These are phyloP conservation scores for Sturnus vulgaris DNA, from an alignment of 2,113 vertebrate species.

Conservation along the genomic window DNA sequence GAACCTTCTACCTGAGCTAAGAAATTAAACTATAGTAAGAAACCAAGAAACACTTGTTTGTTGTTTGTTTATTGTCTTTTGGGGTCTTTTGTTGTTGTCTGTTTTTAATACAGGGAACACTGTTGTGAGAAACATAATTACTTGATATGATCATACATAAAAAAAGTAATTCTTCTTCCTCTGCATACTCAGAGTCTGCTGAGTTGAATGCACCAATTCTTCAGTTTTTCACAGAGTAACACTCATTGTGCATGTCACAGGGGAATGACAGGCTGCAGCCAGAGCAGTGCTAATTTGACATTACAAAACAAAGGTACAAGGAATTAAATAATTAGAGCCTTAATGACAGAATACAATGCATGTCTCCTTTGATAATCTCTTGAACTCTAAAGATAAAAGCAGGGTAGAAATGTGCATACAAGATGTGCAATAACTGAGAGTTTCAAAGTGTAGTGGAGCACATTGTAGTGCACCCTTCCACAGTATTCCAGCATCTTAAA, in stretches of 20 bases:
- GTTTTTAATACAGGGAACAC: not conserved
- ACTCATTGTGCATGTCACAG: not conserved
- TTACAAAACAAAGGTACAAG: not conserved
- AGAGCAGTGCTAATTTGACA: not conserved
- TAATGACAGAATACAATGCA: not conserved
- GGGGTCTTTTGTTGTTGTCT: not conserved
- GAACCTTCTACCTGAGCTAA: not conserved
- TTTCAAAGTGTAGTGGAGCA: not conserved
- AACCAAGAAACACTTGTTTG: not conserved
- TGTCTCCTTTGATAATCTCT: not conserved
- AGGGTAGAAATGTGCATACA: not conserved
- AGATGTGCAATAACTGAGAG: not conserved
- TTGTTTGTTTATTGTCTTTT: not conserved
- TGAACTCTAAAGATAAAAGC: not conserved
- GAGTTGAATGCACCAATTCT: fast-evolving
- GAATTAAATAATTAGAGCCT: not conserved
- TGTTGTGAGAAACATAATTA: not conserved
- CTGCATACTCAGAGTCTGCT: not conserved
- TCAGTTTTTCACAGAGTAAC: not conserved
- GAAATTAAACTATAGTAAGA: not conserved
- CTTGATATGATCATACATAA: fast-evolving
- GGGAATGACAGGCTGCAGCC: not conserved
- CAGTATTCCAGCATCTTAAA: not conserved
- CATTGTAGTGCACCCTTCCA: not conserved
- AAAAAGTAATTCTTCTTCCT: not conserved